These are phyloP conservation scores for Caretta caretta DNA, from an alignment of 2,113 vertebrate species.

Conservation along the genomic window DNA sequence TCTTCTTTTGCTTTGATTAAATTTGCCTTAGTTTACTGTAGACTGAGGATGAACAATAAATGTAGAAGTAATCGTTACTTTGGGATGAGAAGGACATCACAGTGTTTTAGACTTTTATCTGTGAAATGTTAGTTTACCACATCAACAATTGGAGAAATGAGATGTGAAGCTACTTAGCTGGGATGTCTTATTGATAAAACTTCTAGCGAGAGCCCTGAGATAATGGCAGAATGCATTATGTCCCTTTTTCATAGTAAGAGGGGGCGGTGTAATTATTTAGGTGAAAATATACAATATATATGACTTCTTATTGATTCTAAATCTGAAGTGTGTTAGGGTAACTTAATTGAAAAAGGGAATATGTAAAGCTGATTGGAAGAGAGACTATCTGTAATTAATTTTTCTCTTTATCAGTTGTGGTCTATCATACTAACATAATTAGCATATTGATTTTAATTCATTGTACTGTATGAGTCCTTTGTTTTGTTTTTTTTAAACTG, in stretches of 20 bases:
- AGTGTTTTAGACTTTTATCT: not conserved
- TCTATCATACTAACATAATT: not conserved
- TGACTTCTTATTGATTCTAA: not conserved
- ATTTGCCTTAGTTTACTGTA: slow-evolving; percentile 10
- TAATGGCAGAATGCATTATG: not conserved
- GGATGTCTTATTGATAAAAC: not conserved
- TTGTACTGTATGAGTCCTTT: not conserved
- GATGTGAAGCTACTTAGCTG: not conserved
- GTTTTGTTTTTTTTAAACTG: too few species aligned
- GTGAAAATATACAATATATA: not conserved
- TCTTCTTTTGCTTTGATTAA: slow-evolving; percentile 1
- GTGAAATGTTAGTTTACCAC: not conserved
- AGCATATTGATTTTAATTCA: slow-evolving; percentile 5
- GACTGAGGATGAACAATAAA: not conserved
- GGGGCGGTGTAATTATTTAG: not conserved
- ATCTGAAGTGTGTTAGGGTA: not conserved
- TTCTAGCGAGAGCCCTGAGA: not conserved
- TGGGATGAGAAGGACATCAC: not conserved
- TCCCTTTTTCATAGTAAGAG: not conserved
- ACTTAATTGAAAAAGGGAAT: not conserved
- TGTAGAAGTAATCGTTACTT: not conserved
- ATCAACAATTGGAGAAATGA: not conserved
- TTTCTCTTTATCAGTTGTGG: not conserved
- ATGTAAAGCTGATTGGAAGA: not conserved
- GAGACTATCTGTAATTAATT: not conserved